These are phyloP conservation scores for Ashinkailepas kermadecensis DNA, from an alignment of 2,888 invertebrate genomes.

Conservation along the genomic window DNA sequence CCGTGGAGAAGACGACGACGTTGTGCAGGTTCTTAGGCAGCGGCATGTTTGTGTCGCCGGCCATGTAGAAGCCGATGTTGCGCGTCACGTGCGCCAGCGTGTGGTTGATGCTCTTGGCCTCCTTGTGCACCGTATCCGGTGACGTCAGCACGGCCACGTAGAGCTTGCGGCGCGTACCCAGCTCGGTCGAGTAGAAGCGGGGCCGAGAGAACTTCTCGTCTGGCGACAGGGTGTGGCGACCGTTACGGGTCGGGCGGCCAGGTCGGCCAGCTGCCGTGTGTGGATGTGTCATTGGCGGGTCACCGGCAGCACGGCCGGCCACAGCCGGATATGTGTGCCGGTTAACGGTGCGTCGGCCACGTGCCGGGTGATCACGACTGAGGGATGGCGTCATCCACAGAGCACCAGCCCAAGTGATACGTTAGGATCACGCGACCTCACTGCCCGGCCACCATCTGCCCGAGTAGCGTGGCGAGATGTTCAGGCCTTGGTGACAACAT, in stretches of 20 bases:
- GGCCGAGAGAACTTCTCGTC: conserved; percentile 51
- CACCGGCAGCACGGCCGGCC: neutral
- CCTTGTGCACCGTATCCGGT: conserved; percentile 52
- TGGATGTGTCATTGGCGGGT: neutral
- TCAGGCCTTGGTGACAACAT: too few species aligned
- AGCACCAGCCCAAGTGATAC: too few species aligned
- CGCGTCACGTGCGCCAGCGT: conserved; percentile 40
- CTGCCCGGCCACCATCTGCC: too few species aligned
- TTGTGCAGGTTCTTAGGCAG: conserved; percentile 15
- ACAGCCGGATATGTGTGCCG: too few species aligned
- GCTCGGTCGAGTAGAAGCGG: conserved; percentile 87
- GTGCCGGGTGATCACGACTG: too few species aligned
- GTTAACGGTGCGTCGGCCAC: too few species aligned
- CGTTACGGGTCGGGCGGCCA: neutral
- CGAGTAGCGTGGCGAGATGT: too few species aligned
- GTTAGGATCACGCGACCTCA: too few species aligned
- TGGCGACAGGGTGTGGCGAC: neutral
- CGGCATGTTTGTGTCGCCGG: neutral
- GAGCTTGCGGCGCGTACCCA: conserved; percentile 81
- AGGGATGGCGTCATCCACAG: too few species aligned
- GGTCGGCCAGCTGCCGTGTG: neutral
- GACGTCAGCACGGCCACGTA: conserved; percentile 78
- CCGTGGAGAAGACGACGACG: neutral
- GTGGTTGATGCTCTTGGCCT: conserved; percentile 43
- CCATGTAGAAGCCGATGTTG: conserved; percentile 41